Base-by-base conservation (phyloP, 2,888 invertebrate species). In the Nowickia ferox region DNA sequence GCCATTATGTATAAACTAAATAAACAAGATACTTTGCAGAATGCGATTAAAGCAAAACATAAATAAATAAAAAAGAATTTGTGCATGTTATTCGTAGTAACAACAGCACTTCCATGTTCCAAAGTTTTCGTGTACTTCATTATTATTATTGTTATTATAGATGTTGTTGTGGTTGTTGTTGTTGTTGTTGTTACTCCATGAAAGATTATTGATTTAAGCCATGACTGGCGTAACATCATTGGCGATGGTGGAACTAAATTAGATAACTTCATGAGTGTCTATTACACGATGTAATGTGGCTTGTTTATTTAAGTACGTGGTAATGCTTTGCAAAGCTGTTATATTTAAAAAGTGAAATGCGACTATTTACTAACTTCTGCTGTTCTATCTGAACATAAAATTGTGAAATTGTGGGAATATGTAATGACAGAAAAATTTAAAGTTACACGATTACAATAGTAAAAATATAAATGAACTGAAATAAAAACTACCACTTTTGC, bases 91-190 rank as follows among this genome's bases (percentile, higher is more conserved):
- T 61, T 63, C 55, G 51, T 79, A 72, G 17, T 30, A 75, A 61
- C 15, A 74, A 40, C 15, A 74, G 48, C 48, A 71, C 76, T 76
- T 71, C 69, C 63, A 74, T 77, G 74, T 76, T 76, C 63, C 81
- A 82, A 30, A 79, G 79, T 82, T 88, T 90, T 91, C 90, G 90
- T 91, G 90, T 89, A 90, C 89, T 90, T 91, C 91, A 91, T 91
- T 91, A 91, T 91, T 91, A 91, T 91, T 91, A 91, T 91, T 90
- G 89, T 90, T 91, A 90, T 91, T 91, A 90, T 91, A 44, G n/a
- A 57, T 65, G 63, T 74, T 68, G 59, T 30, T 42, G 17, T 68
- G 69, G 42, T 53, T 30, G 15, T 11, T 66, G 71, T 90, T 90
- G 89, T 90, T 90, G 89, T 91, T 89, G 89, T 91, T 59, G 66